Evolutionary conservation across 2,113 vertebrate species (phyloP), one percentile per base, ranked within the genome.

Genomic region (Oreochromis aureus): DNA sequence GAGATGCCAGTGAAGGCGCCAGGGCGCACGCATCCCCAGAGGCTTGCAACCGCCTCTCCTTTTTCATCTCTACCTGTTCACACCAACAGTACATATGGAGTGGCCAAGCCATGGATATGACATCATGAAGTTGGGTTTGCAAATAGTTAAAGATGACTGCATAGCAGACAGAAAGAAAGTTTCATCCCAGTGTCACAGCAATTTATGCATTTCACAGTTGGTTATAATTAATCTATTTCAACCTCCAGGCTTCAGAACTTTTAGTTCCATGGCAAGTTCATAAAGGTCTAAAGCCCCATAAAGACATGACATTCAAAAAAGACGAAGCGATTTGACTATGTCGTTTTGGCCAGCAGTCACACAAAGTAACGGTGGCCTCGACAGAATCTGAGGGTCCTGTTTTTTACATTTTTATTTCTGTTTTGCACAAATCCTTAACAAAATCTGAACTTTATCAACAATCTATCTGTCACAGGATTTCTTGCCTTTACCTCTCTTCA

Each of bases 21-120:
- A 22, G 66, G 80, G 83, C 59, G 76, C 54, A 30, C 11, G 34
- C n/a, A 10, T 81, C 88, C 86, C 92, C 84, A 85, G 93, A 93
- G 93, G 91, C 76, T 80, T 87, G 55, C 76, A 83, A 90, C 84
- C 3, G 63, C 81, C 58, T 81, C 27, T 82, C 73, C 6, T 7
- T 18, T 48, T 34, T 15, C 19, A 11, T 56, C 55, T 66, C 71
- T 51, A 86, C 81, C 30, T 51, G 19, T 81, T 30, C 78, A 53
- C 55, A 58, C 16, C 63, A 66, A 36, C 58, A 6, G 8, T 24
- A 32, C 53, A 86, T 36, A 55, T n/a, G n/a, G 22, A 44, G 19
- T 22, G 22, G n/a, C 22, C 22, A 80, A 53, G 22, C 3, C 81
- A 66, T 4, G 10, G 71, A 34, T 63, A 24, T 34, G 44, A 78